Conservation (phyloP, 2,113 vertebrate genomes). For the Hippocampus abdominalis region DNA sequence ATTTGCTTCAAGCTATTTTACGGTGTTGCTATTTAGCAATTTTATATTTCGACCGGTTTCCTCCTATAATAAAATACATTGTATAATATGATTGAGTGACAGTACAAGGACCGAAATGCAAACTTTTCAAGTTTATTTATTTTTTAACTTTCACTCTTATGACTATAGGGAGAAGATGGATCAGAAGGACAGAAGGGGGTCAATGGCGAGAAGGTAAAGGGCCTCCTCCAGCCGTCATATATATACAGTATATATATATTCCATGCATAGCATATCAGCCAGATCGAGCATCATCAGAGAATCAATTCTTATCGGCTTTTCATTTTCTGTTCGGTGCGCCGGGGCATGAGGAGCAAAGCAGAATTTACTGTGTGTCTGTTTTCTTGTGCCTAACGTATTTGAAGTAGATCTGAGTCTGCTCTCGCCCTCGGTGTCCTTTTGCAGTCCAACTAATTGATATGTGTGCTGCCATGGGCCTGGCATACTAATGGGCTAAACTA, state of each 20-base stretch:
- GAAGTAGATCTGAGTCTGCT: slow-evolving; percentile 48
- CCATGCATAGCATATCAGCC: slow-evolving; percentile 65
- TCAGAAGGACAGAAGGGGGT: slow-evolving; percentile 62
- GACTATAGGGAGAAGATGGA: slow-evolving; percentile 67
- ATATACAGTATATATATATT: slow-evolving; percentile 29
- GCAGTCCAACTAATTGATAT: slow-evolving; percentile 57
- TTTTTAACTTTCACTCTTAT: slow-evolving; percentile 56
- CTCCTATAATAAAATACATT: background rate
- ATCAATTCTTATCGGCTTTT: slow-evolving; percentile 70
- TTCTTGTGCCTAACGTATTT: slow-evolving; percentile 58
- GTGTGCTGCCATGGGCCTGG: slow-evolving; percentile 35
- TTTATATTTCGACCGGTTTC: background rate
- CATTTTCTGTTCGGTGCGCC: slow-evolving; percentile 58
- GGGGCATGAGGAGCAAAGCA: slow-evolving; percentile 32
- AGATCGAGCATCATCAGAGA: slow-evolving; percentile 61
- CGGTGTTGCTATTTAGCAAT: background rate
- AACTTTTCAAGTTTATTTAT: slow-evolving; percentile 33
- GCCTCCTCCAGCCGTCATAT: slow-evolving; percentile 54
- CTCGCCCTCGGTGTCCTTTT: slow-evolving; percentile 47
- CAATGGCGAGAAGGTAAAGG: slow-evolving; percentile 70
- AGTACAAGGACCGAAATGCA: slow-evolving; percentile 14
- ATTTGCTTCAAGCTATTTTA: background rate
- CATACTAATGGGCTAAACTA: slow-evolving; percentile 60
- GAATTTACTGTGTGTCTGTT: slow-evolving; percentile 44
- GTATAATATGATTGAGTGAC: background rate